Evolutionary conservation across 2,888 invertebrate genomes (phyloP), one percentile per base, ranked within the genome.

Genomic region (Tachina lurida): DNA sequence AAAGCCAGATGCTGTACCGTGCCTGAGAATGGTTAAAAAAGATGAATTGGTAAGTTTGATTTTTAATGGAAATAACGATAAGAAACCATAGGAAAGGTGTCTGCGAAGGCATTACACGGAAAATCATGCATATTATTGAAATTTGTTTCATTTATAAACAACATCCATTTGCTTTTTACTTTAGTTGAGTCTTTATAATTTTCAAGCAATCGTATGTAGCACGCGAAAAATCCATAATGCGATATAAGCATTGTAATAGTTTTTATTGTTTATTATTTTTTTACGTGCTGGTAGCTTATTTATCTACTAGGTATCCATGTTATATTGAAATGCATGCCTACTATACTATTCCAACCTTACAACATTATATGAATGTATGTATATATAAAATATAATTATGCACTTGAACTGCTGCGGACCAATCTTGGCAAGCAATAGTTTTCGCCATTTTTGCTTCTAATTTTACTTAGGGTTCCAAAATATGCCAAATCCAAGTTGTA

Each of bases 161-260:
- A n/a, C 15, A 49, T 67, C 65, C 47, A 58, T 45, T 74, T 54
- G 5, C n/a, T 22, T 19, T 68, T 75, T 49, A 10, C 52, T 10
- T 73, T 86, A 3, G 3, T 10, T 4, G 63, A 22, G 63, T 78
- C 60, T 79, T 86, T 45, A 75, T 79, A 70, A 17, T 52, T 76
- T 79, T 78, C 81, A 88, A 54, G 22, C 63, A 79, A 31, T 67
- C 43, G 70, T 75, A 97, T 96, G 89, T 97, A 97, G 94, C 95
- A 95, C 90, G 95, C 94, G 90, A 97, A 97, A 93, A 96, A 97
- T 77, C 94, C 91, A 90, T 96, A 97, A 92, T 97, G 96, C 83
- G 95, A 94, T 39, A 94, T 77, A 58, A 95, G 95, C 89, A 96
- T 95, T 88, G 95, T 94, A 62, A 95, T 91, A 68, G 96, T n/a